A percentile compares a stretch with the other conserved stretches of the same genome.
Conservation (phyloP, 2,113 vertebrate genomes). For the Myiagra hebetior region DNA sequence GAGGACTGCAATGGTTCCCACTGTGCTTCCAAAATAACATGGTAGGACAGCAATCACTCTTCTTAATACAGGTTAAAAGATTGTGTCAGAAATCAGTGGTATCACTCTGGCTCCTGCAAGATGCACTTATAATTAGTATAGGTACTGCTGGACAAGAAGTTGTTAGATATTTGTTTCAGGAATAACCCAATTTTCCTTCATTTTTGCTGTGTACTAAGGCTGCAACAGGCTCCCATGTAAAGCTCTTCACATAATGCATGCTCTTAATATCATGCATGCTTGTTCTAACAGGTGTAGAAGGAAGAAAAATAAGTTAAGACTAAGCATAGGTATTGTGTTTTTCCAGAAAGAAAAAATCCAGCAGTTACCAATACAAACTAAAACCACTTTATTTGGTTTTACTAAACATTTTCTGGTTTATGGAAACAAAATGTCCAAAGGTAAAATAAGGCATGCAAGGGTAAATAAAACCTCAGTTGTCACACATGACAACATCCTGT, state of each 20-base stretch:
- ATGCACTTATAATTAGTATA: background rate
- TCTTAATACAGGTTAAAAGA: background rate
- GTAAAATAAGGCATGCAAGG: background rate
- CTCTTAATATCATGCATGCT: too few species aligned
- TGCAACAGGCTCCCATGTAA: background rate
- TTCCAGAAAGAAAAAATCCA: background rate
- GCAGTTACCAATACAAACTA: background rate
- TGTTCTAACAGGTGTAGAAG: background rate
- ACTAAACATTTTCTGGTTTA: background rate
- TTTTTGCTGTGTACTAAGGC: background rate
- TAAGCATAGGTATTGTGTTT: background rate
- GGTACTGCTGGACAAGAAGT: background rate
- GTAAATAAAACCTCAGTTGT: background rate
- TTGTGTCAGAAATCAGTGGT: background rate
- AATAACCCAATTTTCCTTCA: background rate
- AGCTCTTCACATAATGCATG: background rate
- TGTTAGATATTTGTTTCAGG: background rate
- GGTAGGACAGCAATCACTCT: background rate
- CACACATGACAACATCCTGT: background rate
- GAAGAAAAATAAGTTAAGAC: background rate
- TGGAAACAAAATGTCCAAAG: background rate
- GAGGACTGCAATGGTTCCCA: background rate
- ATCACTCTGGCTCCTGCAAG: background rate
- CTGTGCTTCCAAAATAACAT: background rate
- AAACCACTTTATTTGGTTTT: background rate